Evolutionary conservation across 2,888 invertebrate species (phyloP).

Genomic region (Leucoma salicis): DNA sequence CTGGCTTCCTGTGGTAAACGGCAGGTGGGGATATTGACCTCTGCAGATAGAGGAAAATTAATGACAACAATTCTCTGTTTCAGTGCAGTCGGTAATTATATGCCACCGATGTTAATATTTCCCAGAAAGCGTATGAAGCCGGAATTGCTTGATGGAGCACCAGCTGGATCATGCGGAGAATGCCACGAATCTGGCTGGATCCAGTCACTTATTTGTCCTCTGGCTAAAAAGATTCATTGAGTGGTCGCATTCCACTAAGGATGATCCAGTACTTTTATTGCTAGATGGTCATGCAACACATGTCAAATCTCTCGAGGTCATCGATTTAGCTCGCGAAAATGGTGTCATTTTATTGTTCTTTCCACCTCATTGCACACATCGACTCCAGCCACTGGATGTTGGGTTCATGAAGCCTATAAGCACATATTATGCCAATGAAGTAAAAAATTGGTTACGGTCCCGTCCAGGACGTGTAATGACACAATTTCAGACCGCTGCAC

Average conservation of each 20-base stretch:
- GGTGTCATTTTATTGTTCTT: constrained; percentile 8
- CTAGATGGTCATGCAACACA: constrained; percentile 6
- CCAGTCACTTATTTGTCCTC: constrained; percentile 24
- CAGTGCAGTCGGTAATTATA: constrained; percentile 27
- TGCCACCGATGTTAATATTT: constrained; percentile 18
- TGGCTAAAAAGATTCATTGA: constrained; percentile 43
- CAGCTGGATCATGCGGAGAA: constrained; percentile 15
- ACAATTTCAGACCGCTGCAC: constrained; percentile 4
- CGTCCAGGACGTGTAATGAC: constrained; percentile 1
- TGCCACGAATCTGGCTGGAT: constrained; percentile 38
- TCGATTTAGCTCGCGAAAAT: constrained; percentile 1
- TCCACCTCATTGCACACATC: constrained; percentile 7
- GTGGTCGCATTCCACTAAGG: constrained; percentile 24
- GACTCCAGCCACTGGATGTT: constrained; percentile 16
- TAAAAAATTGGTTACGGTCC: background rate
- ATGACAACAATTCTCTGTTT: constrained; percentile 29
- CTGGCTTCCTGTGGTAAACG: constrained; percentile 23
- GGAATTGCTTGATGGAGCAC: constrained; percentile 10
- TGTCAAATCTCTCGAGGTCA: constrained; percentile 4
- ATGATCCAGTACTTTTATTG: constrained; percentile 7
- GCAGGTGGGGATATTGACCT: constrained; percentile 27
- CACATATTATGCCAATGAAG: background rate
- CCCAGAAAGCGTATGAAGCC: constrained; percentile 6
- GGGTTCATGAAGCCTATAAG: constrained; percentile 25
- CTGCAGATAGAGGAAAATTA: constrained; percentile 26